phyloP scores from a whole-genome alignment of 2,113 vertebrate genomes.

The Toxotes chatareus region DNA sequence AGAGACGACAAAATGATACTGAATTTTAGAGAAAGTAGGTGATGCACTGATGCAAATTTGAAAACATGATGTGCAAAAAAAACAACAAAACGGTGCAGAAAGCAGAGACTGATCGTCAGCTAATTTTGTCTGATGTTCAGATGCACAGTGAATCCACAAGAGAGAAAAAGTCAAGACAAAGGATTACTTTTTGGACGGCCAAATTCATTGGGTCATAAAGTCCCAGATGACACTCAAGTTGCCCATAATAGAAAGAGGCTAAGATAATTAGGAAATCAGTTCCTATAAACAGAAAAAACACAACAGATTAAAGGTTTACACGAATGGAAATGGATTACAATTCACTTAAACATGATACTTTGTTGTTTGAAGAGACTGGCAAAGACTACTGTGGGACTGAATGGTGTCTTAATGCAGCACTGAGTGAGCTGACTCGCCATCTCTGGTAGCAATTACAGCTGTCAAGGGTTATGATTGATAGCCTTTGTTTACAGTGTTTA shows the following conservation, averaged over 20 bases:
- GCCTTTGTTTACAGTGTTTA: constrained; percentile 88
- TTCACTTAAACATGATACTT: constrained; percentile 47
- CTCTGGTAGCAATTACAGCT: constrained; percentile 86
- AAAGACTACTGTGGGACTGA: constrained; percentile 36
- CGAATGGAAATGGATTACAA: constrained; percentile 32
- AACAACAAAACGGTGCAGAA: background rate
- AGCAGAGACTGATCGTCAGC: background rate
- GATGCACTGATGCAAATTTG: background rate
- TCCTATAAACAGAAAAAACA: constrained; percentile 41
- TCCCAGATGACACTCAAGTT: constrained; percentile 44
- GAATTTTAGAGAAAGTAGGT: background rate
- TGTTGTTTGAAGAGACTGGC: constrained; percentile 55
- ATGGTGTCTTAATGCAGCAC: constrained; percentile 39
- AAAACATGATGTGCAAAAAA: background rate
- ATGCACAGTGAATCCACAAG: constrained; percentile 1
- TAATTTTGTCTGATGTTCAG: constrained; percentile 7
- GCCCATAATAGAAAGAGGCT: constrained; percentile 18
- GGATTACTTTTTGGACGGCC: constrained; percentile 15
- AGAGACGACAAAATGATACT: background rate
- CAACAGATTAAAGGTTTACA: constrained; percentile 44
- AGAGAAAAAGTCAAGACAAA: constrained; percentile 3
- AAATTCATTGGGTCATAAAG: constrained; percentile 25
- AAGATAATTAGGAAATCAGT: constrained; percentile 51
- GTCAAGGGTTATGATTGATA: constrained; percentile 85
- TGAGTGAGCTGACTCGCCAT: constrained; percentile 28